phyloP scores from a whole-genome alignment of 2,113 vertebrate genomes.

The Anoura caudifer region DNA sequence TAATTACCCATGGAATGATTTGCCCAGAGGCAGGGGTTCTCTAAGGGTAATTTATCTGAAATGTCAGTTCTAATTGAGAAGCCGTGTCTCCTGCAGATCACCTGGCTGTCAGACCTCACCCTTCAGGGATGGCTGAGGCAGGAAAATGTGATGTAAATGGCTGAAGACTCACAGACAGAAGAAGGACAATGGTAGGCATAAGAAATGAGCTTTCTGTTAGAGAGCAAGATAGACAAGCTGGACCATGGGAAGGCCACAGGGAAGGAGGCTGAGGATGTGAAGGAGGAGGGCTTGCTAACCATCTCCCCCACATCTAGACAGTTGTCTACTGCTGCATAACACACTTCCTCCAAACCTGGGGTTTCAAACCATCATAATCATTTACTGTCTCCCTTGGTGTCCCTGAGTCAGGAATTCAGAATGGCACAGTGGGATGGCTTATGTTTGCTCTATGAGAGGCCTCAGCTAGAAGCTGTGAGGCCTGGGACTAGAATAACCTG shows the following conservation, averaged over 20 bases:
- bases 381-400: neutral
- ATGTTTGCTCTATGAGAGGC: neutral
- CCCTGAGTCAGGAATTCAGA: neutral
- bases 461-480: neutral
- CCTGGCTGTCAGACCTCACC: rapidly evolving
- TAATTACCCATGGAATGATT: neutral
- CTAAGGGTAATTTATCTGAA: neutral
- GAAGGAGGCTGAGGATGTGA: neutral
- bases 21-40: neutral
- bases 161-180: neutral
- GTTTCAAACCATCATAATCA: too few species aligned
- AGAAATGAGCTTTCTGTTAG: neutral
- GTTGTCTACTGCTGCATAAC: neutral
- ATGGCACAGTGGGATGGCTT: neutral
- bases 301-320: neutral
- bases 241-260: neutral
- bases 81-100: too few species aligned
- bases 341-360: neutral
- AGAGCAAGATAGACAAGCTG: neutral
- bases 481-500: neutral
- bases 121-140: neutral
- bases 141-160: neutral
- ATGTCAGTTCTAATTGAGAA: neutral
- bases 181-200: rapidly evolving
- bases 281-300: neutral